A percentile compares a stretch with the other conserved stretches of the same genome.
phyloP scores from a whole-genome alignment of 2,113 vertebrate genomes.

The Thryonomys swinderianus region DNA sequence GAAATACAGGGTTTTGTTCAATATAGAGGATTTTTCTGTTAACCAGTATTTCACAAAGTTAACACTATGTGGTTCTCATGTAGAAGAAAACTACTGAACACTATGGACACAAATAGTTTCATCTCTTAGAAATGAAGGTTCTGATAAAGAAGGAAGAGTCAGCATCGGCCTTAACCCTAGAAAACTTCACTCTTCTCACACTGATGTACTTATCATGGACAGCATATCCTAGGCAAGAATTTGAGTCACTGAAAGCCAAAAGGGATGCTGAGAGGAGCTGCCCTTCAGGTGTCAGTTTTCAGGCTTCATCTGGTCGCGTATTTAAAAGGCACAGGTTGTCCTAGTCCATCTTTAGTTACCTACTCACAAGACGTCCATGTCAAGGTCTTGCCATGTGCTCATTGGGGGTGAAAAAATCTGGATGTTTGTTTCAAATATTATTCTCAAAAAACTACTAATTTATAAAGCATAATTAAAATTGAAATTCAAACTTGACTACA shows the following conservation, averaged over 20 bases:
- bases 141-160: not conserved
- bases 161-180: not conserved
- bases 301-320: not conserved
- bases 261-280: not conserved
- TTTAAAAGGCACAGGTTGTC: not conserved
- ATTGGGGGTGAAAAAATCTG: not conserved
- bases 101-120: not conserved
- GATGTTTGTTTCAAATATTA: not conserved
- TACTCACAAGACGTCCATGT: not conserved
- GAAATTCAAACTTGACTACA: slow-evolving; percentile 35
- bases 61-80: not conserved
- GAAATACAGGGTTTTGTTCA: not conserved
- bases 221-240: not conserved
- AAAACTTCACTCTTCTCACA: not conserved
- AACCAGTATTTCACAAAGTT: not conserved
- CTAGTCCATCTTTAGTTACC: not conserved
- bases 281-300: not conserved
- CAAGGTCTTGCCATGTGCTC: not conserved
- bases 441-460: not conserved
- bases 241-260: not conserved
- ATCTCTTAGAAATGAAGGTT: not conserved
- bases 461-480: slow-evolving; percentile 30
- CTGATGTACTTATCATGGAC: not conserved
- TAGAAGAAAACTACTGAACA: slow-evolving; percentile 18
- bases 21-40: not conserved